phyloP scores from a whole-genome alignment of 2,113 vertebrate species.

The Acrocephalus kingi region DNA sequence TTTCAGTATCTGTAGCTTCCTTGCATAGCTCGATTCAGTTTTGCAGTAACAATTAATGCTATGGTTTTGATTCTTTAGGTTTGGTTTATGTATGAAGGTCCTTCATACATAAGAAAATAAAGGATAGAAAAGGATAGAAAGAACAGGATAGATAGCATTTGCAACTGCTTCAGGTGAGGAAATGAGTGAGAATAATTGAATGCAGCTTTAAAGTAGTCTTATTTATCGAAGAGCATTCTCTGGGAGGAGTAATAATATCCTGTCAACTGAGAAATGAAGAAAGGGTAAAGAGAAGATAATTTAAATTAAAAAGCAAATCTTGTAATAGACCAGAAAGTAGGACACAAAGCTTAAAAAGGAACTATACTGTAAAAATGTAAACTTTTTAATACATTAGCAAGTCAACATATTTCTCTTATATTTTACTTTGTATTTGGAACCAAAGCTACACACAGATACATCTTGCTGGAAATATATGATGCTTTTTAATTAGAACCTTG shows the following conservation, averaged over 20 bases:
- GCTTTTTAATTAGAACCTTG: constrained; percentile 9
- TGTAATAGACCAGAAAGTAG: constrained; percentile 13
- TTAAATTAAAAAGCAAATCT: neutral
- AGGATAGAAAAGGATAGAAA: neutral
- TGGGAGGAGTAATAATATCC: neutral
- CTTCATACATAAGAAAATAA: neutral
- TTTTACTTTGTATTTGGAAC: neutral
- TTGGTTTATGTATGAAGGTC: constrained; percentile 2
- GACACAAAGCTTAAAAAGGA: neutral
- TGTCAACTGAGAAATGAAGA: constrained; percentile 13
- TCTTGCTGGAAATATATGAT: neutral
- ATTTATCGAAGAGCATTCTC: neutral
- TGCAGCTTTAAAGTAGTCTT: neutral
- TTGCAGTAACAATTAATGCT: neutral
- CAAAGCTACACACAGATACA: neutral
- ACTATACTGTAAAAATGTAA: neutral
- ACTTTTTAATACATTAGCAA: neutral
- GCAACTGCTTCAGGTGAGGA: neutral
- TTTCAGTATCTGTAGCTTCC: neutral
- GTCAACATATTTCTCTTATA: neutral
- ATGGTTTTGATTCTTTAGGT: neutral
- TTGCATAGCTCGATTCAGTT: neutral
- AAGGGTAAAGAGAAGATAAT: neutral
- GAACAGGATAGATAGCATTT: neutral
- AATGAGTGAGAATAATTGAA: neutral